These are phyloP conservation scores for Archips xylosteana DNA, from an alignment of 2,888 invertebrate genomes.

Conservation along the genomic window DNA sequence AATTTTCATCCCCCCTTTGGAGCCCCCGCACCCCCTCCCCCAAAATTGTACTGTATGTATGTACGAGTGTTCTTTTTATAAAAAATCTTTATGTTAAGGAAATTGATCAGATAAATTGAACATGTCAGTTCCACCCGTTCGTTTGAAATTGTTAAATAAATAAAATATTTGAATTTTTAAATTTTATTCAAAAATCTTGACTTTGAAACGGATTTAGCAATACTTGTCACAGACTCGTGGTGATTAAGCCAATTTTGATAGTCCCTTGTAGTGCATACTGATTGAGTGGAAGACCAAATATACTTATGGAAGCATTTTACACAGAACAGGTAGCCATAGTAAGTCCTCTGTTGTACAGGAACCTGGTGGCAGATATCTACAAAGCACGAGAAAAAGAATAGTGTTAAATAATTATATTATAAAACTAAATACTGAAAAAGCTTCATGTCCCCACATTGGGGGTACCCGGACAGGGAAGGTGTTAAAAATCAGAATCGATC, in stretches of 20 bases:
- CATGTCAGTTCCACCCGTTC: too few relatives aligned
- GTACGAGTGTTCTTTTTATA: too few relatives aligned
- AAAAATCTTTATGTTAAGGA: too few relatives aligned
- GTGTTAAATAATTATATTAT: neutral
- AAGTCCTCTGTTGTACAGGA: slow-evolving; percentile 47
- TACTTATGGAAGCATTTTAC: slow-evolving; percentile 56
- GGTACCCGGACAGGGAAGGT: too few relatives aligned
- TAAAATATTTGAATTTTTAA: neutral
- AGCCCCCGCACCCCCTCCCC: too few relatives aligned
- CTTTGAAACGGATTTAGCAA: neutral
- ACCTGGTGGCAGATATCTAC: slow-evolving; percentile 41
- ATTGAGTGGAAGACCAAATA: slow-evolving; percentile 49
- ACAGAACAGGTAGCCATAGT: slow-evolving; percentile 55
- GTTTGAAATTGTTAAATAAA: neutral
- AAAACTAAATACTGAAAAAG: too few relatives aligned
- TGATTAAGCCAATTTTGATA: neutral
- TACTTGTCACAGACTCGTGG: neutral
- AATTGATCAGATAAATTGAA: too few relatives aligned
- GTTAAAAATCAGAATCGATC: too few relatives aligned
- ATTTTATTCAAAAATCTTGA: neutral
- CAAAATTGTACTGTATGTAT: too few relatives aligned
- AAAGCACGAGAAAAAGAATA: slow-evolving; percentile 14
- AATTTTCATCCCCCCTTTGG: too few relatives aligned
- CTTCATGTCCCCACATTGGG: too few relatives aligned
- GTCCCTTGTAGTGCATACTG: neutral